Evolutionary conservation across 1,140 invertebrate genomes (phyloP).

Genomic region (Triops cancriformis): DNA sequence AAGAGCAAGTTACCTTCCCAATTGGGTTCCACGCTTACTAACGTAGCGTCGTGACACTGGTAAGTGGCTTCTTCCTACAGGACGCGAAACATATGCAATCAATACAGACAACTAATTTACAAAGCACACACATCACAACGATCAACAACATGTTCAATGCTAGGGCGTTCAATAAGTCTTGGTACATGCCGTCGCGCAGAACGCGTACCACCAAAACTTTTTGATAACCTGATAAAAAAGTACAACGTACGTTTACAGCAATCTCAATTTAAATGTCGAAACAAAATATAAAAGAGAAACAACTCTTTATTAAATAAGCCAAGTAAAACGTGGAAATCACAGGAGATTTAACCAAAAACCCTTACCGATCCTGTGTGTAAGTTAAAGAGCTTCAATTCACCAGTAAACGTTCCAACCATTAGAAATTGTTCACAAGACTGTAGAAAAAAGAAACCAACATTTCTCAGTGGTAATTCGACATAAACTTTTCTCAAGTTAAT

Average conservation of each 20-base stretch:
- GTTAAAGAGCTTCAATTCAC: slow-evolving; percentile 82
- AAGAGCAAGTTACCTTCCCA: slow-evolving; percentile 67
- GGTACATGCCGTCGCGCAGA: too few species aligned
- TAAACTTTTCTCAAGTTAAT: background rate
- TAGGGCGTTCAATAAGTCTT: too few species aligned
- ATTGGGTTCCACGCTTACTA: slow-evolving; percentile 65
- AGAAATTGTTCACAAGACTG: slow-evolving; percentile 65
- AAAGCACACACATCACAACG: background rate
- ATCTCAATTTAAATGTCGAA: too few species aligned
- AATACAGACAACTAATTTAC: slow-evolving; percentile 16
- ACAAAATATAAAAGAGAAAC: background rate
- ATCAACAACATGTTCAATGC: too few species aligned
- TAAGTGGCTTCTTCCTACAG: slow-evolving; percentile 61
- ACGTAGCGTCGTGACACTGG: slow-evolving; percentile 70
- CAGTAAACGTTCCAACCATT: slow-evolving; percentile 73
- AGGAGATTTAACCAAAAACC: slow-evolving; percentile 31
- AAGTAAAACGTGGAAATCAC: background rate
- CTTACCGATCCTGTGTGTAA: slow-evolving; percentile 58
- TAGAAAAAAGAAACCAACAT: slow-evolving; percentile 38
- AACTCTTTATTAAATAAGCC: background rate
- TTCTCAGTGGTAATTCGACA: slow-evolving; percentile 20
- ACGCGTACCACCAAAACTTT: too few species aligned
- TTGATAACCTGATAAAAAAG: too few species aligned
- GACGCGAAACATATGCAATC: slow-evolving; percentile 29
- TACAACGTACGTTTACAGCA: too few species aligned